These are phyloP conservation scores for Cylloceria caligata DNA, from an alignment of 2,888 invertebrate species.

Conservation along the genomic window DNA sequence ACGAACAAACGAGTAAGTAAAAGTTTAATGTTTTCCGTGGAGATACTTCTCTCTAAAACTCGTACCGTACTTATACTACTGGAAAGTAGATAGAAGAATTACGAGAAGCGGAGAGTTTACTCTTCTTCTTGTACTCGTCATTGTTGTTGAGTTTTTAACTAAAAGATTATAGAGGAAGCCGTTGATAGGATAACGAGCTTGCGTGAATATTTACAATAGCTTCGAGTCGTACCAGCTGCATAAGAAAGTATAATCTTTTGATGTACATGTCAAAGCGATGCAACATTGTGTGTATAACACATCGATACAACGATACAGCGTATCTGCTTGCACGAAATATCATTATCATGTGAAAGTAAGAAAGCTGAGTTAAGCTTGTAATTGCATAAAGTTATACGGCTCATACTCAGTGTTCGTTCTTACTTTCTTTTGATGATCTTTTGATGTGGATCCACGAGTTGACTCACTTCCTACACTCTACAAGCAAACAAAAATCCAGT, in stretches of 20 bases:
- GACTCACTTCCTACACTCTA: not conserved
- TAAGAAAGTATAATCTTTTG: not conserved
- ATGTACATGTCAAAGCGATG: not conserved
- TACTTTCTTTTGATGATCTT: not conserved
- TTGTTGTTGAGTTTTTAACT: not conserved
- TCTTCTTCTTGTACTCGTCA: not conserved
- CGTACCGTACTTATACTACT: not conserved
- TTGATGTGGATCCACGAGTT: not conserved
- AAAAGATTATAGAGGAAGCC: not conserved
- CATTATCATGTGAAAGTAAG: not conserved
- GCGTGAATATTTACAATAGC: not conserved
- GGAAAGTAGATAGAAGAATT: not conserved
- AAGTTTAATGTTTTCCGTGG: not conserved
- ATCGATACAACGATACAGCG: no score
- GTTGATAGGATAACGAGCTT: conserved; percentile 17
- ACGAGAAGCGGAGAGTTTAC: not conserved
- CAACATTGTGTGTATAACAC: not conserved
- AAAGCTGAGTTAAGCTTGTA: not conserved
- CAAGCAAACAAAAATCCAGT: not conserved
- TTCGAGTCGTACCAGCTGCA: not conserved
- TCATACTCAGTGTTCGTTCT: no score
- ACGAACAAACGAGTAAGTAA: not conserved
- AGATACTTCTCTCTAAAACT: not conserved
- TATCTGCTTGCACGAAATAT: not conserved
- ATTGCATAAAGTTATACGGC: not conserved